A percentile compares a stretch with the other conserved stretches of the same genome.
Conservation (phyloP, 2,797 vertebrate genomes). For the Saxicola maurus region DNA sequence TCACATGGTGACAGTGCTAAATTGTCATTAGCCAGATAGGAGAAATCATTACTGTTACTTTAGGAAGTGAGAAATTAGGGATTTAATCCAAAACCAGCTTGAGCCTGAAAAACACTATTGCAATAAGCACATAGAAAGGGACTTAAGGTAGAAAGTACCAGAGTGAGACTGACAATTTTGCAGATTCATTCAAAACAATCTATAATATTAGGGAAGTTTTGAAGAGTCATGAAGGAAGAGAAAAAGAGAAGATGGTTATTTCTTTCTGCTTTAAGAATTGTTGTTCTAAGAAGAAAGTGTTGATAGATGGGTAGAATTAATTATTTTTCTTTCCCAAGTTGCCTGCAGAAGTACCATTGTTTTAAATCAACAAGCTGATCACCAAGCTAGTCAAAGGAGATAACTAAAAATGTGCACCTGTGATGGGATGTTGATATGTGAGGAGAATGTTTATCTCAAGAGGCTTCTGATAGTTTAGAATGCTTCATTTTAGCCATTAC, state of each 20-base stretch:
- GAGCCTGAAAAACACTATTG: background rate
- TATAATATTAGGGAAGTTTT: background rate
- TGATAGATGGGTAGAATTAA: background rate
- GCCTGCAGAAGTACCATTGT: background rate
- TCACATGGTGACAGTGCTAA: slow-evolving; percentile 28
- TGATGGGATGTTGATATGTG: background rate
- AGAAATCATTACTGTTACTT: slow-evolving; percentile 47
- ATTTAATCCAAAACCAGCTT: slow-evolving; percentile 28
- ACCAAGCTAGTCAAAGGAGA: background rate
- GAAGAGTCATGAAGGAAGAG: background rate
- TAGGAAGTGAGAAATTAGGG: slow-evolving; percentile 27
- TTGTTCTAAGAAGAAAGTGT: background rate
- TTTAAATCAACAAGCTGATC: background rate
- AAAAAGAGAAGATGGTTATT: background rate
- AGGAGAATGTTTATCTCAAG: background rate
- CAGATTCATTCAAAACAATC: background rate
- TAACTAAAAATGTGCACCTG: background rate
- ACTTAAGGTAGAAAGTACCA: background rate
- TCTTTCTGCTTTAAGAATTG: background rate
- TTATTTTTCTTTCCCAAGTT: background rate
- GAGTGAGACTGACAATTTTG: background rate
- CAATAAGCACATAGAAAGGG: background rate
- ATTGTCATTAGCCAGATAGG: slow-evolving; percentile 34
- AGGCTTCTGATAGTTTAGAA: background rate
- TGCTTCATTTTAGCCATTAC: background rate